These are phyloP conservation scores for Panthera tigris DNA, from an alignment of 2,113 vertebrate genomes.

Conservation along the genomic window DNA sequence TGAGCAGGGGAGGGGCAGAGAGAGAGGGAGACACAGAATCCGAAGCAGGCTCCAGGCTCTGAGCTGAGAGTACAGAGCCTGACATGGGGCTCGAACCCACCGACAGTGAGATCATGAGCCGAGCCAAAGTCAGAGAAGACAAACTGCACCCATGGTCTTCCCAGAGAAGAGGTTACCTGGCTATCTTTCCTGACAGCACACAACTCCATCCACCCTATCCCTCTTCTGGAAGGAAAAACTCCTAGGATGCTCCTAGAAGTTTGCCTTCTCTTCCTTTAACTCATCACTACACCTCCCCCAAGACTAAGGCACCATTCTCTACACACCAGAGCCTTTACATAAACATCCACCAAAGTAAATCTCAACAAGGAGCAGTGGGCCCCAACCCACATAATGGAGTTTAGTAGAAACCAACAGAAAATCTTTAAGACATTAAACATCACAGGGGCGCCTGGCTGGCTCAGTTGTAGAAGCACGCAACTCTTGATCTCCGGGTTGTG, in stretches of 20 bases:
- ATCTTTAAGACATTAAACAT: not conserved
- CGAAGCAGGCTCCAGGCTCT: too few relatives aligned
- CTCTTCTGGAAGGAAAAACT: not conserved
- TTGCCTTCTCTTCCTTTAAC: not conserved
- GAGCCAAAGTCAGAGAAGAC: not conserved
- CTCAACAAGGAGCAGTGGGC: not conserved
- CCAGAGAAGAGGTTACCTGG: rapidly evolving
- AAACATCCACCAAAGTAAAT: not conserved
- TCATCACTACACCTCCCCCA: not conserved
- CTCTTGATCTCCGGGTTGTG: too few relatives aligned
- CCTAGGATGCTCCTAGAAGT: not conserved
- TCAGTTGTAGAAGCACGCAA: too few relatives aligned
- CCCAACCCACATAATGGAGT: not conserved
- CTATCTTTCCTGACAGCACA: not conserved
- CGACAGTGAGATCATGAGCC: too few relatives aligned
- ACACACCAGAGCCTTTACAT: not conserved
- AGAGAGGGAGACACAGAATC: too few relatives aligned
- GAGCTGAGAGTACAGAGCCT: too few relatives aligned
- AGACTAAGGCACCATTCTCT: not conserved
- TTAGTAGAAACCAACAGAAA: not conserved
- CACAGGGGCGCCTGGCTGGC: not conserved
- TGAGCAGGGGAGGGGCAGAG: too few relatives aligned
- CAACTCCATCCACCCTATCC: not conserved
- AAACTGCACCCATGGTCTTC: not conserved
- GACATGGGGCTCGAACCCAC: too few relatives aligned